Evolutionary conservation across 2,113 vertebrate genomes (phyloP).

Genomic region (Grantiella picta): DNA sequence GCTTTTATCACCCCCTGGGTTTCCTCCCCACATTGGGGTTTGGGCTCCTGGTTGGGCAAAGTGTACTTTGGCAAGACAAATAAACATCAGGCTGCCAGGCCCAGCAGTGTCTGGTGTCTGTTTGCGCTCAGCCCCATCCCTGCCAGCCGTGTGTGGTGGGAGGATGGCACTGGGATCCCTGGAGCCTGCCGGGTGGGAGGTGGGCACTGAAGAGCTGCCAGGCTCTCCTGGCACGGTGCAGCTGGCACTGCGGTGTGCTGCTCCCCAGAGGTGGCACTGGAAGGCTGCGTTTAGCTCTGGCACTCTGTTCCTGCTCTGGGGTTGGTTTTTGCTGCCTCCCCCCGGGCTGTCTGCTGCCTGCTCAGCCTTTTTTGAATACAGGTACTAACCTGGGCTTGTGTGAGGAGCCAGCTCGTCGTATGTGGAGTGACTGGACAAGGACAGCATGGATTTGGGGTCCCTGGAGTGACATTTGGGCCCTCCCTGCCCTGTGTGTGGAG

Average conservation of each 20-base stretch:
- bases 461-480: neutral
- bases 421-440: accelerated
- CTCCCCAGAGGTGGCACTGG: neutral
- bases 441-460: neutral
- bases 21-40: slow-evolving; percentile 36
- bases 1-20: neutral
- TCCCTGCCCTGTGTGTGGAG: neutral
- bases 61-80: neutral
- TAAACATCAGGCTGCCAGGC: slow-evolving; percentile 5
- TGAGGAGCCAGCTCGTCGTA: neutral
- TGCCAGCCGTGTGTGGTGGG: neutral
- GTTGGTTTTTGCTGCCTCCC: neutral
- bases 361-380: accelerated
- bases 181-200: neutral
- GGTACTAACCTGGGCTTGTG: neutral
- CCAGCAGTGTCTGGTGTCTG: neutral
- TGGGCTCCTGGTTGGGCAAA: neutral
- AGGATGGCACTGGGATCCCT: neutral
- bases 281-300: neutral
- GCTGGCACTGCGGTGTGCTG: neutral
- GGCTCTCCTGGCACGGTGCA: neutral
- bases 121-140: accelerated
- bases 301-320: neutral
- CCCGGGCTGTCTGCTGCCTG: neutral
- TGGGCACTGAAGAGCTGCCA: neutral